Conservation (phyloP, 2,797 vertebrate genomes). For the Sarcoramphus papa region DNA sequence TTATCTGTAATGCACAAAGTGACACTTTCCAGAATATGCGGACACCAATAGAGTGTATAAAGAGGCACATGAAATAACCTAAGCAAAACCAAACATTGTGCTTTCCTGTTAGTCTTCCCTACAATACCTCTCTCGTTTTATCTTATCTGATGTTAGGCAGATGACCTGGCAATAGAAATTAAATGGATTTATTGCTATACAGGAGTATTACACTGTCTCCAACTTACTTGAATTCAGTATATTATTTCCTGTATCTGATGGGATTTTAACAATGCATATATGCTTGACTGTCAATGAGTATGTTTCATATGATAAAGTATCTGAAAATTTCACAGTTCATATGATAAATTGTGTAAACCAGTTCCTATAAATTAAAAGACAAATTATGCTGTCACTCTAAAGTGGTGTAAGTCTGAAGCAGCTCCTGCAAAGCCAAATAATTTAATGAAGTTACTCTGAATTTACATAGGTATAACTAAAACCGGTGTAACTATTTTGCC, state of each 20-base stretch:
- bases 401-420: constrained; percentile 2
- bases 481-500: background rate
- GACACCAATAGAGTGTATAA: background rate
- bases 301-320: background rate
- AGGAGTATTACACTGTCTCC: background rate
- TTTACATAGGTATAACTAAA: background rate
- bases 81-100: background rate
- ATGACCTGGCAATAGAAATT: background rate
- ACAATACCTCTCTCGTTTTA: background rate
- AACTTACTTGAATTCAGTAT: background rate
- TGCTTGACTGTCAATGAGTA: background rate
- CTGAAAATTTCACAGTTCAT: constrained; percentile 1
- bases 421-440: background rate
- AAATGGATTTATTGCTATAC: constrained; percentile 1
- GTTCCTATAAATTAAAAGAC: background rate
- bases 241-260: background rate
- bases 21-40: background rate
- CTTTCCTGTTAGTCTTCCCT: background rate
- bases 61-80: background rate
- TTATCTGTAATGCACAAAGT: background rate
- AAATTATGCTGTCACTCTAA: background rate
- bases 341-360: constrained; percentile 14
- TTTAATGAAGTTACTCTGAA: background rate
- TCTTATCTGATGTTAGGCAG: background rate
- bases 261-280: background rate